These are phyloP conservation scores for Sericinus montela DNA, from an alignment of 2,888 invertebrate species.

Conservation along the genomic window DNA sequence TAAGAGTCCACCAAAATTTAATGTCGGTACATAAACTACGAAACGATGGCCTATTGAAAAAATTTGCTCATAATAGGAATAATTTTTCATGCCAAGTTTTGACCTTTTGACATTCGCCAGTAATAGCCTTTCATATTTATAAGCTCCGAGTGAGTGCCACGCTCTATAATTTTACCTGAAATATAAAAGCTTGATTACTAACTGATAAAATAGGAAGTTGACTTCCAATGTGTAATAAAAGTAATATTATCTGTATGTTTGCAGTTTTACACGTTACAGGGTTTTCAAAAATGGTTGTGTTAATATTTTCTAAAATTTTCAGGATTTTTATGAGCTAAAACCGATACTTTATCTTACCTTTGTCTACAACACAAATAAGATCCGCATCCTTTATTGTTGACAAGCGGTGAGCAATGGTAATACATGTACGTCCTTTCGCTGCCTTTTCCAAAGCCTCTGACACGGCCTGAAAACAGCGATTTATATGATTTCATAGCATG, in stretches of 20 bases:
- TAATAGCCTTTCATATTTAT: conserved; percentile 82
- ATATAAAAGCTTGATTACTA: not conserved
- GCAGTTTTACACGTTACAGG: no score
- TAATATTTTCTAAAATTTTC: no score
- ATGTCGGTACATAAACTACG: no score
- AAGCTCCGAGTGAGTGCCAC: conserved; percentile 85
- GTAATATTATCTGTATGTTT: no score
- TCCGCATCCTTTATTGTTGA: conserved; percentile 91
- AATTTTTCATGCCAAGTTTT: conserved; percentile 37
- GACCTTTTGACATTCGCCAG: conserved; percentile 79
- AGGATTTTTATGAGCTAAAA: no score
- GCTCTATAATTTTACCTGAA: conserved; percentile 84
- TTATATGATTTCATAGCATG: not conserved
- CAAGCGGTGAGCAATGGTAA: conserved; percentile 92
- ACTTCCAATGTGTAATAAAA: no score
- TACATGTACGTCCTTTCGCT: conserved; percentile 88
- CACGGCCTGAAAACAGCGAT: conserved; percentile 77
- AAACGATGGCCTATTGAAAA: no score
- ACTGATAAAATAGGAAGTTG: not conserved
- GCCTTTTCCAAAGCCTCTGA: conserved; percentile 91
- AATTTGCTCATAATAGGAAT: no score
- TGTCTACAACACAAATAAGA: conserved; percentile 89
- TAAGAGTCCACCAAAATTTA: no score
- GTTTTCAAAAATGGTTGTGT: no score
- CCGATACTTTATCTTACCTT: conserved; percentile 72